A percentile compares a stretch with the other conserved stretches of the same genome.
These are phyloP conservation scores for Anomalospiza imberbis DNA, from an alignment of 2,797 vertebrate species.

Conservation along the genomic window DNA sequence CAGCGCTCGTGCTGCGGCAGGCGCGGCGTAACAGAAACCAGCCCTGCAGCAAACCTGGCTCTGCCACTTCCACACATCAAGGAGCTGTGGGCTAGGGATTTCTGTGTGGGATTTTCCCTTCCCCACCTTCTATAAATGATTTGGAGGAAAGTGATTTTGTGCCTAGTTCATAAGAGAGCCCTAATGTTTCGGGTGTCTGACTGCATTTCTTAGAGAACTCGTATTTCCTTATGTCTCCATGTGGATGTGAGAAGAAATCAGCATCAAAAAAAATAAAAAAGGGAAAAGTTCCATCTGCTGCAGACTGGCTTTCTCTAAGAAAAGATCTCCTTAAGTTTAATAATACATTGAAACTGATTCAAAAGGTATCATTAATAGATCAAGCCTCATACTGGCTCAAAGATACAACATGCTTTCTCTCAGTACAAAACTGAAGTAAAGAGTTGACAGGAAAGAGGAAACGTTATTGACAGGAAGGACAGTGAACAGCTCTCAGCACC, in stretches of 20 bases:
- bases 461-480: background rate
- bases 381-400: background rate
- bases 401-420: background rate
- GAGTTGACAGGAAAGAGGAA: background rate
- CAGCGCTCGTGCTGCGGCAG: fast-evolving
- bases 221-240: background rate
- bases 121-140: fast-evolving
- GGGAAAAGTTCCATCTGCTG: background rate
- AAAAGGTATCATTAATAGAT: constrained; percentile 23
- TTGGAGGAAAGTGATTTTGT: background rate
- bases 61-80: background rate
- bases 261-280: background rate
- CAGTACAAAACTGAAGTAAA: background rate
- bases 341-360: background rate
- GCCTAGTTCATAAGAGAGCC: background rate
- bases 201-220: background rate
- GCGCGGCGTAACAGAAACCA: fast-evolving
- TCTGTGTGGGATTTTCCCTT: background rate
- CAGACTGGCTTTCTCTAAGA: background rate
- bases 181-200: background rate
- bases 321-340: constrained; percentile 5
- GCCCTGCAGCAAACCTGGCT: background rate
- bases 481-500: background rate
- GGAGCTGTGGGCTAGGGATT: background rate
- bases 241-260: background rate